Evolutionary conservation across 2,113 vertebrate species (phyloP).

Genomic region (Australoheros scitulus): DNA sequence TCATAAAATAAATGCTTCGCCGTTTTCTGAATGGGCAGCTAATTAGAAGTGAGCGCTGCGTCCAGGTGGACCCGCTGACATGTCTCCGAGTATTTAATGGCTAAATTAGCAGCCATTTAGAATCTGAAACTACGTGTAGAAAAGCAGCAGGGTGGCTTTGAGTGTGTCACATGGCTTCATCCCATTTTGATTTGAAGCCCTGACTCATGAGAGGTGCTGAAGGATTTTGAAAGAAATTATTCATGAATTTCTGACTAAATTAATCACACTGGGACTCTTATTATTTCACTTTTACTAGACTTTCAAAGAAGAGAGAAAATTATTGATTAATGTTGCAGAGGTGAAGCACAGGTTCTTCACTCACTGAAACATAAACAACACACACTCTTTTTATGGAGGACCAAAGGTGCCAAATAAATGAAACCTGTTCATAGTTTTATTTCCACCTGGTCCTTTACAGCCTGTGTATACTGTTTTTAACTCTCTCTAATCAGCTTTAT

Average conservation of each 20-base stretch:
- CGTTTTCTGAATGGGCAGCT: slow-evolving; percentile 1
- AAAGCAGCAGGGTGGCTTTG: background rate
- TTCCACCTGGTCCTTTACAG: no score
- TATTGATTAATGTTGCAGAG: background rate
- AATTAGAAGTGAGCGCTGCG: background rate
- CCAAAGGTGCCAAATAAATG: no score
- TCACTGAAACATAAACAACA: no score
- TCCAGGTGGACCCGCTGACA: slow-evolving; percentile 18
- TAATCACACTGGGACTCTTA: background rate
- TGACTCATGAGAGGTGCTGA: background rate
- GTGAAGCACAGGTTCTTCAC: no score
- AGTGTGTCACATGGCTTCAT: background rate
- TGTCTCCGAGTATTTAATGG: slow-evolving; percentile 3
- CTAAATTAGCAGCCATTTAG: slow-evolving; percentile 17
- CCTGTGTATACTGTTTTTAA: no score
- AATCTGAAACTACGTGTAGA: background rate
- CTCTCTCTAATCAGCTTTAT: no score
- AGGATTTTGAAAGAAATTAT: background rate
- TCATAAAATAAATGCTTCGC: background rate
- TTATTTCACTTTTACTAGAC: background rate
- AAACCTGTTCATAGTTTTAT: no score
- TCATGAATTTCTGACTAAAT: background rate
- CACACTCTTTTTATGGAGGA: no score
- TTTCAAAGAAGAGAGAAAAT: background rate
- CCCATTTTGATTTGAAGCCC: background rate